Evolutionary conservation across 2,888 invertebrate genomes (phyloP).

Genomic region (Margaritifera margaritifera): DNA sequence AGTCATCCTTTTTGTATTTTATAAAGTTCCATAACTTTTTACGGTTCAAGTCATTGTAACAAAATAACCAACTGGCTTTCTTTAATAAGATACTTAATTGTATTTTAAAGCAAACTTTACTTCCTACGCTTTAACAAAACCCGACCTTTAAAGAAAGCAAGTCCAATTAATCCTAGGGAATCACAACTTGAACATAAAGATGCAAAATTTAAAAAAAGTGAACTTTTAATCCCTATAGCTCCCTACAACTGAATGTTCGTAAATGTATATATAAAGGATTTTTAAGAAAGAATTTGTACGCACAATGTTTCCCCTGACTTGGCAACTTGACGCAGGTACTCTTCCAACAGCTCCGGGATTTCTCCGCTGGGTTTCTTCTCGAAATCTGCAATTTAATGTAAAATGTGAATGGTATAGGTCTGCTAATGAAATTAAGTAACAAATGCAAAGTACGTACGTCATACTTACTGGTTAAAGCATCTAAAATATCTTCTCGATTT

Average conservation of each 20-base stretch:
- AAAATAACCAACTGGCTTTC: no score
- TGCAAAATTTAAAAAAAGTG: no score
- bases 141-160: no score
- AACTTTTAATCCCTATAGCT: neutral
- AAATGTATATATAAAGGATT: constrained; percentile 6
- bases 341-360: constrained; percentile 90
- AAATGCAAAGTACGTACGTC: neutral
- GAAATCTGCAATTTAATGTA: constrained; percentile 59
- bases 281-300: constrained; percentile 34
- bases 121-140: no score
- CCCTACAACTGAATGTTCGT: neutral
- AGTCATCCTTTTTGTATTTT: no score
- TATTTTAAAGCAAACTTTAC: no score
- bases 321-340: constrained; percentile 91
- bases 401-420: neutral
- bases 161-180: no score
- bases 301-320: constrained; percentile 91
- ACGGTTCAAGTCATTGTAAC: no score
- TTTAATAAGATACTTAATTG: no score
- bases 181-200: no score
- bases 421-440: neutral
- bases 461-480: constrained; percentile 59
- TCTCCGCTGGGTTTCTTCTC: constrained; percentile 83
- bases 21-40: no score
- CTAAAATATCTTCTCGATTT: constrained; percentile 64